phyloP scores from a whole-genome alignment of 2,888 invertebrate genomes.

The Synergus japonicus region DNA sequence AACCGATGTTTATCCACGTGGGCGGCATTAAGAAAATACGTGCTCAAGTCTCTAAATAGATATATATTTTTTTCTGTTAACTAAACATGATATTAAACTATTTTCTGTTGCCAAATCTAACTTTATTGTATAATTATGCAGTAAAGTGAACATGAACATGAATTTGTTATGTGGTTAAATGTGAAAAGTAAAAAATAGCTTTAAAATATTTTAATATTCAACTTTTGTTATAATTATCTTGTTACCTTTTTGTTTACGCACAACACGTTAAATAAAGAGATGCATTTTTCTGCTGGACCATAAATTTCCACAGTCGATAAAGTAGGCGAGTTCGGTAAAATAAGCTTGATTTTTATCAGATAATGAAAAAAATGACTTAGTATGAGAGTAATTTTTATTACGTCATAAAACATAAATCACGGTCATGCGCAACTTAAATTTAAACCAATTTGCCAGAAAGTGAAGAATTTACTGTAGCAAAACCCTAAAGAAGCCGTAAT shows the following conservation, averaged over 20 bases:
- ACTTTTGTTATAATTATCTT: background rate
- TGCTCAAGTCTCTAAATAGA: background rate
- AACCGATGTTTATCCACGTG: slow-evolving; percentile 20
- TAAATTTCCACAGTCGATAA: background rate
- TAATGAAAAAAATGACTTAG: background rate
- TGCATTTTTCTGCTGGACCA: background rate
- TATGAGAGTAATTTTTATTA: slow-evolving; percentile 4
- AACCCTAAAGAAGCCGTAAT: too few relatives aligned
- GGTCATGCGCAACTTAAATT: slow-evolving; percentile 12
- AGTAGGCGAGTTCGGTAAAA: background rate
- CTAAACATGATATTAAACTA: background rate
- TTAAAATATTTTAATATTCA: too few relatives aligned
- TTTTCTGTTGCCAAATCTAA: background rate
- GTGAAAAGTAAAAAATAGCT: too few relatives aligned
- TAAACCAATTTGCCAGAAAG: too few relatives aligned
- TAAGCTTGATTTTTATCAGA: background rate
- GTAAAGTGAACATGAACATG: background rate
- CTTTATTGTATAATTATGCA: background rate
- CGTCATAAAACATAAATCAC: slow-evolving; percentile 36
- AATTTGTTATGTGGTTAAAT: background rate
- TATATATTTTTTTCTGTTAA: background rate
- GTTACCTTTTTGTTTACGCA: background rate
- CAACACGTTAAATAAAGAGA: background rate
- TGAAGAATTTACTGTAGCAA: background rate
- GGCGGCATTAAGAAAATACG: slow-evolving; percentile 2